Evolutionary conservation across 2,797 vertebrate species (phyloP).

Genomic region (Glyptemys insculpta): DNA sequence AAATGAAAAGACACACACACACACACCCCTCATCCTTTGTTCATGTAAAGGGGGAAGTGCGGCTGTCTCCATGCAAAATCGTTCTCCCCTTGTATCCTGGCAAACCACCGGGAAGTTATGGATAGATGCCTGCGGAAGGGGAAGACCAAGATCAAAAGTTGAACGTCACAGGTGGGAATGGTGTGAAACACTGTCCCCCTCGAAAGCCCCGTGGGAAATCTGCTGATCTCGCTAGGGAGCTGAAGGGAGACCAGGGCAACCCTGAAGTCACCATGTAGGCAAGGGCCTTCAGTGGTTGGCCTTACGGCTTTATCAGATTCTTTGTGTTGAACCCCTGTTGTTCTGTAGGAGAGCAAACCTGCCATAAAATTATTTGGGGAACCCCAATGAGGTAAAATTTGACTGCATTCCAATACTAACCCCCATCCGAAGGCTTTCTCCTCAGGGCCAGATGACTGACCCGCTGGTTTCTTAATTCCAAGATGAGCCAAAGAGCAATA

Average conservation of each 20-base stretch:
- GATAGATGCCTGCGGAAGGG: background rate
- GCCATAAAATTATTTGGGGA: background rate
- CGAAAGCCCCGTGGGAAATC: background rate
- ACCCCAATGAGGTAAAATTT: accelerated
- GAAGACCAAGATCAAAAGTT: background rate
- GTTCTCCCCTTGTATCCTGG: background rate
- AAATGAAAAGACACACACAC: background rate
- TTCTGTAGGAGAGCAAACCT: background rate
- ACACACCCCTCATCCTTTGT: background rate
- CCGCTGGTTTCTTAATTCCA: accelerated
- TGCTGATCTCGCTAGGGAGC: background rate
- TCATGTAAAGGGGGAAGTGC: background rate
- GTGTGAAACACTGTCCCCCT: accelerated
- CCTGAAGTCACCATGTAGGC: accelerated
- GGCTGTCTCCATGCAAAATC: background rate
- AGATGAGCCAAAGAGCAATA: accelerated
- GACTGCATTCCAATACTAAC: background rate
- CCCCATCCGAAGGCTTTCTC: background rate
- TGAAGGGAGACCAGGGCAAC: background rate
- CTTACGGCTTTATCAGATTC: background rate
- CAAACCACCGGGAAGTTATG: background rate
- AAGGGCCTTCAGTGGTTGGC: background rate
- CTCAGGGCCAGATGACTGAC: background rate
- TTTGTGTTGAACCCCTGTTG: background rate
- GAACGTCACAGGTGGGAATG: background rate